phyloP scores from a whole-genome alignment of 53 echinoderm and acorn worm genomes.

The Arbacia lixula region DNA sequence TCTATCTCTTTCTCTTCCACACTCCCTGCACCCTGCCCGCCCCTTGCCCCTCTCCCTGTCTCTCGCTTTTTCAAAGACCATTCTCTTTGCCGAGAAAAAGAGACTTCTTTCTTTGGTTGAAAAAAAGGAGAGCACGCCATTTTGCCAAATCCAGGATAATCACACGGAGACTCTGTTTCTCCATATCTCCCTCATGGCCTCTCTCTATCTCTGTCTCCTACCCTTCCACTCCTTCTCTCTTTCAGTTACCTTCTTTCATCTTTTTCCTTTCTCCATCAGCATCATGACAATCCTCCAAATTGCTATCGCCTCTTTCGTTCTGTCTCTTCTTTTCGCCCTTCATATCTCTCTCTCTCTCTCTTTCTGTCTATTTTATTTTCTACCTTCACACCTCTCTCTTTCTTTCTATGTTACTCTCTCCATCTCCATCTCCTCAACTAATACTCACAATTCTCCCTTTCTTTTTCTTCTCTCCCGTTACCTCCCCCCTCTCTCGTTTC shows the following conservation, averaged over 20 bases:
- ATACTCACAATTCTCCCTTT: not conserved
- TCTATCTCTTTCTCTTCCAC: too few species aligned
- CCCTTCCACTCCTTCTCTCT: not conserved
- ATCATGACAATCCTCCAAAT: not conserved
- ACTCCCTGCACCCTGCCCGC: too few species aligned
- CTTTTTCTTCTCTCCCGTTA: not conserved
- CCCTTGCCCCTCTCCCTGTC: too few species aligned
- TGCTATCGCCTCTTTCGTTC: not conserved
- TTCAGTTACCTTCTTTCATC: not conserved
- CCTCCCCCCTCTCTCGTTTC: not conserved
- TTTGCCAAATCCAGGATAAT: too few species aligned
- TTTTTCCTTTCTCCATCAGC: not conserved
- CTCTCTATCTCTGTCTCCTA: too few species aligned
- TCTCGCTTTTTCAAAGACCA: too few species aligned
- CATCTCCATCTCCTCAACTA: not conserved
- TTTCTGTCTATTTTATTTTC: not conserved
- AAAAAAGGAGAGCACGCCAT: too few species aligned
- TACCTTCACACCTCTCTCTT: not conserved
- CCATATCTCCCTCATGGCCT: too few species aligned
- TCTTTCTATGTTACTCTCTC: not conserved
- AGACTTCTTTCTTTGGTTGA: too few species aligned
- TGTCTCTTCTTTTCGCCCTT: not conserved
- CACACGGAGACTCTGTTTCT: too few species aligned
- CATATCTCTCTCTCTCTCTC: not conserved
- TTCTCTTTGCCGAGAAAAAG: too few species aligned